Evolutionary conservation across 2,113 vertebrate species (phyloP).

Genomic region (Fukomys damarensis): DNA sequence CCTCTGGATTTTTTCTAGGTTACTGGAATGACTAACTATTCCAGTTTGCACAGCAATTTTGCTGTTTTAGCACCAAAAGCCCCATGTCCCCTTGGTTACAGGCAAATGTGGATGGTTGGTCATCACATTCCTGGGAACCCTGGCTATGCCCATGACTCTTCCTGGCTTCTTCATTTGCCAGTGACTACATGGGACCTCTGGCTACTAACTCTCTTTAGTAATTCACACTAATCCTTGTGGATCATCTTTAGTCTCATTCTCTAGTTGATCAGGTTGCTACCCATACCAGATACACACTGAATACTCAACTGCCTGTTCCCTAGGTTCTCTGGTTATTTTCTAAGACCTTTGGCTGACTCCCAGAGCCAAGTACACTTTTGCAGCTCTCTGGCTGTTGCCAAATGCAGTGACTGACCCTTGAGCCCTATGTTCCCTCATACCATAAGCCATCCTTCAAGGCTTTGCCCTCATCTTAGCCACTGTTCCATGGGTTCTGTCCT

Average conservation of each 20-base stretch:
- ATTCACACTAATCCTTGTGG: not conserved
- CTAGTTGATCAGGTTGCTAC: not conserved
- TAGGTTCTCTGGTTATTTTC: not conserved
- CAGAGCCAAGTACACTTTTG: not conserved
- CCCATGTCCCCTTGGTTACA: not conserved
- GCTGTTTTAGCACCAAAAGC: not conserved
- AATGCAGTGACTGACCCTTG: not conserved
- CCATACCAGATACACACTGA: not conserved
- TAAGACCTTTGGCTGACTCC: not conserved
- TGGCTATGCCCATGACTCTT: not conserved
- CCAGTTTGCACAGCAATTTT: not conserved
- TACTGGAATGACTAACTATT: not conserved
- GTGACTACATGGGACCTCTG: not conserved
- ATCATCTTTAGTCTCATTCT: not conserved
- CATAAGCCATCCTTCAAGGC: not conserved
- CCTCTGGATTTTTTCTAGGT: not conserved
- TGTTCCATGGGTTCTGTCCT: not conserved
- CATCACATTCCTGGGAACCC: not conserved
- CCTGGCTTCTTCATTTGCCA: not conserved
- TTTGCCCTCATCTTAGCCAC: not conserved
- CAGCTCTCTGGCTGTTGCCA: not conserved
- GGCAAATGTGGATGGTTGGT: not conserved
- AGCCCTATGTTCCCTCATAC: not conserved
- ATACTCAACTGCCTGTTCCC: not conserved
- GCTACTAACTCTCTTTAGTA: not conserved